Base-by-base conservation (phyloP, 2,113 vertebrate species). In the Polyodon spathula region DNA sequence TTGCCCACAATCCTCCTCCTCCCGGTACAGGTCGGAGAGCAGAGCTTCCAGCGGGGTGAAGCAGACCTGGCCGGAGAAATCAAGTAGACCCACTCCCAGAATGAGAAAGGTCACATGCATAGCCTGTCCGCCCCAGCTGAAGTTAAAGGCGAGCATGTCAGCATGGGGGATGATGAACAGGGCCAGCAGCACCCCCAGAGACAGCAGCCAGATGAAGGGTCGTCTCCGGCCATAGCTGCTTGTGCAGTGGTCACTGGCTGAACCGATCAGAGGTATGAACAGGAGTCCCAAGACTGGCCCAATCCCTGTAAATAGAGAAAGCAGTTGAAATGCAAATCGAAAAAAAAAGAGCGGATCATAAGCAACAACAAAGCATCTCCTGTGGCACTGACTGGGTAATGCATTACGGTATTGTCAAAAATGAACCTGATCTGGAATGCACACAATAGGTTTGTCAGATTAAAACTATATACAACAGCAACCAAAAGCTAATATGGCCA, bases 61-160 rank as follows among this genome's bases (percentile, higher is more conserved):
- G 65, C 87, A 89, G 46, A 87, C 79, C 58, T 89, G 87, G 46
- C 87, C 83, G 48, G 86, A 88, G 62, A 88, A 89, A 75, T 89
- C 87, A 41, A 89, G 79, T 8, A 89, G 82, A 1, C 79, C 86
- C 54, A 89, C 86, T 0, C 87, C 87, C 14, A 87, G 54, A 71
- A 89, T 87, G 4, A 89, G 81, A 66, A 89, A 78, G 63, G 68
- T 77, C 71, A 89, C 82, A 79, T 89, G 69, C 12, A 87, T 63
- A 5, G 73, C 72, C 15, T 40, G 80, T 4, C 76, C 80, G 3
- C 82, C 79, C 80, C 79, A 83, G 58, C 74, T 63, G 0, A 85
- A 54, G 55, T 50, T 71, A 5, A 78, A 68, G 4, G 86, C 85
- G 70, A 88, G 62, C 6, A 78, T 15, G 3, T 87, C 82, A 0